Evolutionary conservation across 2,113 vertebrate genomes (phyloP), one percentile per base, ranked within the genome.

Genomic region (Trinectes maculatus): DNA sequence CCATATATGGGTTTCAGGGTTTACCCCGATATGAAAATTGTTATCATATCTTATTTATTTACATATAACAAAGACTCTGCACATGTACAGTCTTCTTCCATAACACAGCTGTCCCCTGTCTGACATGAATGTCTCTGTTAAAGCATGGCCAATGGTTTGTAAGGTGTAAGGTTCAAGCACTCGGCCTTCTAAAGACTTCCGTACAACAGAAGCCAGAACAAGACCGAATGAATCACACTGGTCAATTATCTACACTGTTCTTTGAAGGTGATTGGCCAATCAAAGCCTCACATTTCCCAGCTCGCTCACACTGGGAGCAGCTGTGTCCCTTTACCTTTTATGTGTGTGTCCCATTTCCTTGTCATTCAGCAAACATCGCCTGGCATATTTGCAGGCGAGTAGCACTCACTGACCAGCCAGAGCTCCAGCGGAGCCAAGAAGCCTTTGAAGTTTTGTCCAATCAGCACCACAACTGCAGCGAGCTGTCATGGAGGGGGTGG

Each of bases 391-490:
- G 42, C 51, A 6, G 54, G 46, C 43, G 8, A 66, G 60, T 55
- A 11, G 53, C 7, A 46, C 47, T 57, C 34, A 10, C 39, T 72
- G 82, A 77, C 80, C 69, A 33, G 60, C 71, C 42, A 19, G 31
- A 28, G 82, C 66, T 67, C 55, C 56, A 57, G 49, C 33, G 8
- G 24, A 53, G 69, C 61, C 21, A 2, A n/a, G 42, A 54, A 77
- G 71, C 77, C 83, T 90, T 91, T 86, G 81, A 89, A 84, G 85
- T 86, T 82, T 8, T n/a, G 61, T 67, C 47, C 83, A 77, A 86
- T 89, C 80, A 78, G 66, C 71, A 18, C n/a, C 4, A n/a, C 64
- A 69, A 77, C 83, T 77, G 64, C 77, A 61, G 31, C 24, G 51
- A 74, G 65, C 77, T 36, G 60, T 48, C 1, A 9, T 12, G 16